Conservation (phyloP, 2,113 vertebrate species). For the Vulpes lagopus region DNA sequence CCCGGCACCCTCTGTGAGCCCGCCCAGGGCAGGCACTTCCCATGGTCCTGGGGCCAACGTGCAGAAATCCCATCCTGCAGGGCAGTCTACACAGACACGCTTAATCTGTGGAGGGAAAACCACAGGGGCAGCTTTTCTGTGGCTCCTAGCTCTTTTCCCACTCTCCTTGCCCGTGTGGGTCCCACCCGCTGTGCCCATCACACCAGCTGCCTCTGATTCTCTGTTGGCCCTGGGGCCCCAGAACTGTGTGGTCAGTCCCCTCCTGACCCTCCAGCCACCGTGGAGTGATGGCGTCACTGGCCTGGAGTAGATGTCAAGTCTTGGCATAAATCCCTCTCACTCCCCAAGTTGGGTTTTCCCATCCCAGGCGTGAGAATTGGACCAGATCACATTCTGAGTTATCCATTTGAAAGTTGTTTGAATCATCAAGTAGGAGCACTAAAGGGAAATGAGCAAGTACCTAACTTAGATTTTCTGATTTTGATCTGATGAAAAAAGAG, state of each 20-base stretch:
- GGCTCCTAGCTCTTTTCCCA: background rate
- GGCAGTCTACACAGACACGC: background rate
- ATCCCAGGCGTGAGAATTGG: background rate
- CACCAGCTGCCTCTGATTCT: background rate
- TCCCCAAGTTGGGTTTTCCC: background rate
- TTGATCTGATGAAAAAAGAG: background rate
- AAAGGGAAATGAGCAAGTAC: background rate
- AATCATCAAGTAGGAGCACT: background rate
- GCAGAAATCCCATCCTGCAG: slow-evolving; percentile 72
- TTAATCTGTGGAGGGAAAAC: too few species aligned
- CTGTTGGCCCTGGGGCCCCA: background rate
- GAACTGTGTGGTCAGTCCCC: background rate
- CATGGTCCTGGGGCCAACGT: slow-evolving; percentile 68
- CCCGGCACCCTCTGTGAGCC: slow-evolving; percentile 59
- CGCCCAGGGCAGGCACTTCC: slow-evolving; percentile 78
- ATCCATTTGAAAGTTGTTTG: background rate
- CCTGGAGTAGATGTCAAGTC: background rate
- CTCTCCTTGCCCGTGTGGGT: rapidly evolving
- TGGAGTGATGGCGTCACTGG: background rate
- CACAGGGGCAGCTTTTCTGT: background rate
- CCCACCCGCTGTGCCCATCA: rapidly evolving
- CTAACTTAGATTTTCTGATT: background rate
- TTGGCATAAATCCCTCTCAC: background rate
- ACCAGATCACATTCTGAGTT: background rate
- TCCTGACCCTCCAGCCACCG: rapidly evolving